Evolutionary conservation across 2,113 vertebrate genomes (phyloP).

Genomic region (Mustelus asterias): DNA sequence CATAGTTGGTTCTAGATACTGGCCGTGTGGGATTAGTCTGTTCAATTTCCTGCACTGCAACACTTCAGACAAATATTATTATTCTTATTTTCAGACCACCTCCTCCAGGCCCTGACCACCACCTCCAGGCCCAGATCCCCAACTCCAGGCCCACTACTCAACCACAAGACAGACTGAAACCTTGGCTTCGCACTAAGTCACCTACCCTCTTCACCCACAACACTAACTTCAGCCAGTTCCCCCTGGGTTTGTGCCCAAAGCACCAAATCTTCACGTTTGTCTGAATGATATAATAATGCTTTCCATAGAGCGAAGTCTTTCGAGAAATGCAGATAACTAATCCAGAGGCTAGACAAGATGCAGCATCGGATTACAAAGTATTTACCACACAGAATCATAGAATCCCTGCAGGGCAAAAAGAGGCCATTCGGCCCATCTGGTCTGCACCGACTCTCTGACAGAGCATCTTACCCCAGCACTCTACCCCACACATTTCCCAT

Average conservation of each 20-base stretch:
- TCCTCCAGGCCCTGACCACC: neutral
- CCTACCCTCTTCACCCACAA: neutral
- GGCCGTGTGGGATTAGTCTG: neutral
- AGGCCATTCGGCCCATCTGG: neutral
- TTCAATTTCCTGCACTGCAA: neutral
- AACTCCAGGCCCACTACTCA: neutral
- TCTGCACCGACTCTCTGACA: no score
- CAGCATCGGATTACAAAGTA: neutral
- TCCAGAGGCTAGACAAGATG: neutral
- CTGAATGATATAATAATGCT: no score
- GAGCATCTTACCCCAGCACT: no score
- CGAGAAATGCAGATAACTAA: neutral
- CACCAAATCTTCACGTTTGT: neutral
- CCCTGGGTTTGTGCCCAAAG: neutral
- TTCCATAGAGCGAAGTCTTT: no score
- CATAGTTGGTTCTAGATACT: neutral
- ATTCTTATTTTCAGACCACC: no score
- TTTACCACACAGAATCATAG: neutral
- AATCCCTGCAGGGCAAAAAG: no score
- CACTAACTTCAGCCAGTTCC: no score
- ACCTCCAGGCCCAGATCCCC: no score
- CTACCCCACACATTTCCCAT: no score
- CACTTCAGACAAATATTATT: no score
- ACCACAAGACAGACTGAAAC: neutral
- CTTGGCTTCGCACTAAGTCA: neutral